These are phyloP conservation scores for Nestor notabilis DNA, from an alignment of 2,113 vertebrate genomes.

Conservation along the genomic window DNA sequence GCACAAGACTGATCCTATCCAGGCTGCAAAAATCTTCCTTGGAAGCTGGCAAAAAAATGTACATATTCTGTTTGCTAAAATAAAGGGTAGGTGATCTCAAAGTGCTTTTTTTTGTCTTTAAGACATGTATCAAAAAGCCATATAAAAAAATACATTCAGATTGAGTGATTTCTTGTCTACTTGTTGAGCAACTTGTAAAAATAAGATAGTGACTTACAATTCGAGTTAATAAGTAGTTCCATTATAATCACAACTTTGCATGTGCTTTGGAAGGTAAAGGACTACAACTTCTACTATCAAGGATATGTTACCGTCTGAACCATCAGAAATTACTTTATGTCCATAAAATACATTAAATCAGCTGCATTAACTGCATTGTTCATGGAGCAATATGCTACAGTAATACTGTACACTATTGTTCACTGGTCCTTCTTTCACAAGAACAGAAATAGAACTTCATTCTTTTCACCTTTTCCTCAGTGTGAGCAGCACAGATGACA, in stretches of 20 bases:
- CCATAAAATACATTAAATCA: neutral
- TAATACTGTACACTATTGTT: neutral
- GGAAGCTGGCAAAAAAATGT: neutral
- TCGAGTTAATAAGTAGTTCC: neutral
- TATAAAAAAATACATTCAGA: neutral
- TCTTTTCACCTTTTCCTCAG: neutral
- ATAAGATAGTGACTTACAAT: neutral
- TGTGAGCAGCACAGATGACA: neutral
- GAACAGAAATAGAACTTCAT: neutral
- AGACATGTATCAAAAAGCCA: neutral
- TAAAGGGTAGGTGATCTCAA: neutral
- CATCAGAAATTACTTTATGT: neutral
- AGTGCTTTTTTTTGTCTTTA: neutral
- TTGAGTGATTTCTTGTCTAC: neutral
- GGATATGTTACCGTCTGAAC: neutral
- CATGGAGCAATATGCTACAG: neutral
- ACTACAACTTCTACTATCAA: neutral
- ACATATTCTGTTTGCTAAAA: neutral
- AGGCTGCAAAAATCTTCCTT: neutral
- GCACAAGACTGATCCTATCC: neutral
- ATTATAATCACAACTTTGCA: neutral
- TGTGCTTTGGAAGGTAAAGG: neutral
- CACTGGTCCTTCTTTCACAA: neutral
- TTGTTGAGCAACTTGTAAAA: neutral
- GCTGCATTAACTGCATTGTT: neutral